These are phyloP conservation scores for Nyctalus aviator DNA, from an alignment of 2,797 vertebrate genomes.

Conservation along the genomic window DNA sequence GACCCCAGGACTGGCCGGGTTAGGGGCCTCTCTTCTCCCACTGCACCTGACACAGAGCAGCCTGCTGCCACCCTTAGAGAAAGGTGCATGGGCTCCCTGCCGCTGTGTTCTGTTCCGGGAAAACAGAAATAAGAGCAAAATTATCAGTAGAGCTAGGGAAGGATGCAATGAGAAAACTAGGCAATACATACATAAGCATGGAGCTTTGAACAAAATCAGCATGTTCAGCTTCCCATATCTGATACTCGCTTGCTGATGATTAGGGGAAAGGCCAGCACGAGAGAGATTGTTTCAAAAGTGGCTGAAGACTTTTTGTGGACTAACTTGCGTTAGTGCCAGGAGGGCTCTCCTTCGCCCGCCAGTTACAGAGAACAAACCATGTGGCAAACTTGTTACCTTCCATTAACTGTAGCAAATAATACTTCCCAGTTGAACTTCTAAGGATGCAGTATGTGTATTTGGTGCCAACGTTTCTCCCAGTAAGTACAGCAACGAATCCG, in stretches of 20 bases:
- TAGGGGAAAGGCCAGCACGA: background rate
- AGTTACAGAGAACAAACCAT: slow-evolving; percentile 79
- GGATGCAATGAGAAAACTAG: background rate
- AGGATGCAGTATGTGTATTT: slow-evolving; percentile 80
- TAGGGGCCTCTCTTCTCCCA: background rate
- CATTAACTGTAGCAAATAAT: slow-evolving; percentile 87
- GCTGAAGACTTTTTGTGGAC: slow-evolving; percentile 66
- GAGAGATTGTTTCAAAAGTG: slow-evolving; percentile 47
- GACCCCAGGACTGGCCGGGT: background rate
- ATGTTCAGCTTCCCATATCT: background rate
- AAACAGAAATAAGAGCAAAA: slow-evolving; percentile 40
- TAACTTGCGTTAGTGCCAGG: slow-evolving; percentile 68
- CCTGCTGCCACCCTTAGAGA: background rate
- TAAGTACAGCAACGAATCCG: slow-evolving; percentile 81
- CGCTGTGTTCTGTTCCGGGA: background rate
- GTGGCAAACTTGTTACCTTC: slow-evolving; percentile 86
- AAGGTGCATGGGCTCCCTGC: background rate
- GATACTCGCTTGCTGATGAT: slow-evolving; percentile 40
- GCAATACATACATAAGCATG: background rate
- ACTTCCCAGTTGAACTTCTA: slow-evolving; percentile 85
- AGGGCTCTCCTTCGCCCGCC: slow-evolving; percentile 76
- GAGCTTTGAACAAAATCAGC: slow-evolving; percentile 68
- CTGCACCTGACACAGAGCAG: background rate
- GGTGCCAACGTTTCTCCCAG: slow-evolving; percentile 83
- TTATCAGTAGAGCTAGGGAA: slow-evolving; percentile 4